phyloP scores from a whole-genome alignment of 2,797 vertebrate genomes.

The Hafferia zeledoni region DNA sequence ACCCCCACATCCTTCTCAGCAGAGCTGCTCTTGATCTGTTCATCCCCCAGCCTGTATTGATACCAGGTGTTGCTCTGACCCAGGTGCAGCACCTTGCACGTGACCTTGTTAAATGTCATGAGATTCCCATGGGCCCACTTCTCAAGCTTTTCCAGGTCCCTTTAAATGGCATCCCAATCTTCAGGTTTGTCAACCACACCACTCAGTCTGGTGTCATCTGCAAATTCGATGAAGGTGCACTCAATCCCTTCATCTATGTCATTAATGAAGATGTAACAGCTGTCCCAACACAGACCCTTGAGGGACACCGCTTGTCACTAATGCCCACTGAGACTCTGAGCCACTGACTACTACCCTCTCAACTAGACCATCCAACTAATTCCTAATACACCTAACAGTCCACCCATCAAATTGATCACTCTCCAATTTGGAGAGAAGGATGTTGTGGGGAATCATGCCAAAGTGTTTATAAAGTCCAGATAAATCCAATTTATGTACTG shows the following conservation, averaged over 20 bases:
- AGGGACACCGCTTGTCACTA: neutral
- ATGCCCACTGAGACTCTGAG: neutral
- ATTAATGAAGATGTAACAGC: neutral
- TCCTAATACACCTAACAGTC: neutral
- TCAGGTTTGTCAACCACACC: neutral
- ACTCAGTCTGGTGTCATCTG: neutral
- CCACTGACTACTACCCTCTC: neutral
- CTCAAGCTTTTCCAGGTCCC: rapidly evolving
- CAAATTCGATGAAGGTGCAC: neutral
- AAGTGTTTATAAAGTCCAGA: neutral
- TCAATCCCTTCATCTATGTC: neutral
- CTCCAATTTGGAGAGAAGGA: neutral
- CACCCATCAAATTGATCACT: neutral
- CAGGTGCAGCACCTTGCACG: neutral
- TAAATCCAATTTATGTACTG: neutral
- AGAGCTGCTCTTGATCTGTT: neutral
- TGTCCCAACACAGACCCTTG: too few relatives aligned
- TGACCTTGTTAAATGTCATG: neutral
- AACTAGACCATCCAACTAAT: neutral
- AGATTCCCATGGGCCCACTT: neutral
- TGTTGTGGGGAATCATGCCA: neutral
- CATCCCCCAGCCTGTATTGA: neutral
- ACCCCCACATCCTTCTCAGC: rapidly evolving
- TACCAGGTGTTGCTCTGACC: too few relatives aligned
- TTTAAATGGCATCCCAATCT: neutral